Percentiles rank a stretch among this genome's conserved stretches.
Evolutionary conservation across 2,113 vertebrate species (phyloP).

Genomic region (Thalassoma bifasciatum): DNA sequence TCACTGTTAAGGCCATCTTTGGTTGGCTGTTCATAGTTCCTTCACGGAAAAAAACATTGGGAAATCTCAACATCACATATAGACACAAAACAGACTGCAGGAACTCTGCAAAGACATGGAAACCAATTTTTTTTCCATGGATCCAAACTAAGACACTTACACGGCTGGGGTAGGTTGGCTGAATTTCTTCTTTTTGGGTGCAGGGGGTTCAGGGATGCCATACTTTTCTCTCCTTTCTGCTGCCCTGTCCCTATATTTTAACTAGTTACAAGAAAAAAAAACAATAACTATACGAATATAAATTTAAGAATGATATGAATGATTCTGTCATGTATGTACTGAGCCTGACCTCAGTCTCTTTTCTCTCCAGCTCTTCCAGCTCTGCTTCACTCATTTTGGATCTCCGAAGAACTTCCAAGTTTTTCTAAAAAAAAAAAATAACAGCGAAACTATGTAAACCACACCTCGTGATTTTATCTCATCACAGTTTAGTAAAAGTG

Average conservation of each 20-base stretch:
- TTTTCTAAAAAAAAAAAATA: slow-evolving; percentile 87
- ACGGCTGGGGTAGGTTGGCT: slow-evolving; percentile 88
- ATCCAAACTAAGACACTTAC: slow-evolving; percentile 75
- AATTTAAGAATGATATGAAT: not conserved
- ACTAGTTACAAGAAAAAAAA: slow-evolving; percentile 72
- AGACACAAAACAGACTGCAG: not conserved
- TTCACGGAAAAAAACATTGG: slow-evolving; percentile 56
- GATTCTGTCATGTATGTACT: not conserved
- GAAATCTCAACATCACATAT: not conserved
- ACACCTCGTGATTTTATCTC: not conserved
- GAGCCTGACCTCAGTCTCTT: slow-evolving; percentile 91
- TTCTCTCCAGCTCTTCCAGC: slow-evolving; percentile 94
- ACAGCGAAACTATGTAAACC: not conserved
- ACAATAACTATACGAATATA: not conserved
- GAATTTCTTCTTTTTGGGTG: slow-evolving; percentile 96
- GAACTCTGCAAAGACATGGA: not conserved
- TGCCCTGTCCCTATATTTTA: slow-evolving; percentile 97
- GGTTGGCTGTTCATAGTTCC: slow-evolving; percentile 98
- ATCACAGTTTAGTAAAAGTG: not conserved
- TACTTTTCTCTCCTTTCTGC: slow-evolving; percentile 98
- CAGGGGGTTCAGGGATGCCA: slow-evolving; percentile 96
- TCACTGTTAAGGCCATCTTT: slow-evolving; percentile 98
- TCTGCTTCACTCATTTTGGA: slow-evolving; percentile 92
- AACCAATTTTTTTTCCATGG: not conserved
- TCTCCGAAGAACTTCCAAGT: slow-evolving; percentile 93